Percentiles rank a stretch among this genome's conserved stretches.
Evolutionary conservation across 92 coral and sea anemone species (phyloP).

Genomic region (Epizoanthus scotinus): DNA sequence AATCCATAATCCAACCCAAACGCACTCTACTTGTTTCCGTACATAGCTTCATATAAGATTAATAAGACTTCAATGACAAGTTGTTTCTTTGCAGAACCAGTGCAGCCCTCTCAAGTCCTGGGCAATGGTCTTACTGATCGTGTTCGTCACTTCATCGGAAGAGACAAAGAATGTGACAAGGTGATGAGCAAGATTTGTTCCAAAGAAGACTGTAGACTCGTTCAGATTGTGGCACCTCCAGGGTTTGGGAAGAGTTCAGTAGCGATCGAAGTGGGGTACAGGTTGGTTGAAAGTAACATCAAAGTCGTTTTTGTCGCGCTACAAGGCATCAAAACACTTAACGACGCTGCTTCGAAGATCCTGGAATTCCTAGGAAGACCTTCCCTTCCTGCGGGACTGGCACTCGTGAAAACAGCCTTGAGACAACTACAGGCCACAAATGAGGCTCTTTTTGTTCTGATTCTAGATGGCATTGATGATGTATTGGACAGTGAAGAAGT

Average conservation of each 20-base stretch:
- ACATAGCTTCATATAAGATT: too few relatives aligned
- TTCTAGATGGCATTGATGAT: not conserved
- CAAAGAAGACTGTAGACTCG: not conserved
- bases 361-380: slow-evolving; percentile 12
- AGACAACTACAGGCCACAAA: not conserved
- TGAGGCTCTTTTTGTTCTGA: not conserved
- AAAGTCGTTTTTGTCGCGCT: not conserved
- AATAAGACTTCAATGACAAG: too few relatives aligned
- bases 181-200: not conserved
- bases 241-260: slow-evolving; percentile 13
- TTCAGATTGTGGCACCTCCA: not conserved
- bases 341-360: slow-evolving; percentile 1
- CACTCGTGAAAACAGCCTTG: not conserved
- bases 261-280: slow-evolving; percentile 9
- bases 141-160: slow-evolving; percentile 9
- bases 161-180: not conserved
- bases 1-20: too few relatives aligned
- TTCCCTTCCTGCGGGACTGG: not conserved
- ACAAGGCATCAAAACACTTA: slow-evolving; percentile 5
- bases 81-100: not conserved
- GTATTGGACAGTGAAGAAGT: slow-evolving; percentile 4
- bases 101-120: not conserved
- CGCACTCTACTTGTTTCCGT: too few relatives aligned
- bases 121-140: not conserved
- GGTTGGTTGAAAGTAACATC: not conserved